Percentiles rank a stretch among this genome's conserved stretches.
These are phyloP conservation scores for Emys orbicularis DNA, from an alignment of 2,797 vertebrate species.

Conservation along the genomic window DNA sequence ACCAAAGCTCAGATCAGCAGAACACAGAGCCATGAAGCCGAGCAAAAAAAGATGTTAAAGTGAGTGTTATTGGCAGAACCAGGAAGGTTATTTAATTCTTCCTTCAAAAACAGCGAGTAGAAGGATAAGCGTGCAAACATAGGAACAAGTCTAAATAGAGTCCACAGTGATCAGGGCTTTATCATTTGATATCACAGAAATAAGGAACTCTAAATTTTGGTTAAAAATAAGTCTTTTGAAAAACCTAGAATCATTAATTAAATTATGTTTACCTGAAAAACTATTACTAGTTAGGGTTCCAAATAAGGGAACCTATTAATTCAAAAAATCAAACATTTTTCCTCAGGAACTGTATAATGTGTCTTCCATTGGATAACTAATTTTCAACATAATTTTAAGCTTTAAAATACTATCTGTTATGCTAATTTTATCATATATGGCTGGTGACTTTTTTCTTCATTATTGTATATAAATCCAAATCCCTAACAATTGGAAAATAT, in stretches of 20 bases:
- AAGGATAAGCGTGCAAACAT: not conserved
- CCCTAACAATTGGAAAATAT: not conserved
- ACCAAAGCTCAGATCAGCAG: not conserved
- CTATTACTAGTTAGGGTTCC: not conserved
- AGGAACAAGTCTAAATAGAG: not conserved
- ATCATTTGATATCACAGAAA: not conserved
- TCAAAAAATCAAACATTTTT: not conserved
- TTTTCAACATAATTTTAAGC: not conserved
- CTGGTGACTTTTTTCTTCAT: not conserved
- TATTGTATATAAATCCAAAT: slow-evolving; percentile 17
- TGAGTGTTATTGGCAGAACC: not conserved
- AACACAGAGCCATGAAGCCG: slow-evolving; percentile 23
- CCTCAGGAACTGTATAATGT: not conserved
- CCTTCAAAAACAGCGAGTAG: not conserved
- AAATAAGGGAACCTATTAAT: not conserved
- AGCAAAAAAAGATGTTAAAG: slow-evolving; percentile 18
- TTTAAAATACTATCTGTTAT: not conserved
- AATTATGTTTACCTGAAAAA: not conserved
- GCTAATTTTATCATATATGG: not conserved
- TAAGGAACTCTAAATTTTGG: not conserved
- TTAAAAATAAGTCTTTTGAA: not conserved
- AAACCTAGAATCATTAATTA: not conserved
- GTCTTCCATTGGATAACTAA: slow-evolving; percentile 7
- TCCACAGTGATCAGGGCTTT: not conserved
- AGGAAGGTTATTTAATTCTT: not conserved